phyloP scores from a whole-genome alignment of 64 coral and sea anemone species.

The Montipora sp. region DNA sequence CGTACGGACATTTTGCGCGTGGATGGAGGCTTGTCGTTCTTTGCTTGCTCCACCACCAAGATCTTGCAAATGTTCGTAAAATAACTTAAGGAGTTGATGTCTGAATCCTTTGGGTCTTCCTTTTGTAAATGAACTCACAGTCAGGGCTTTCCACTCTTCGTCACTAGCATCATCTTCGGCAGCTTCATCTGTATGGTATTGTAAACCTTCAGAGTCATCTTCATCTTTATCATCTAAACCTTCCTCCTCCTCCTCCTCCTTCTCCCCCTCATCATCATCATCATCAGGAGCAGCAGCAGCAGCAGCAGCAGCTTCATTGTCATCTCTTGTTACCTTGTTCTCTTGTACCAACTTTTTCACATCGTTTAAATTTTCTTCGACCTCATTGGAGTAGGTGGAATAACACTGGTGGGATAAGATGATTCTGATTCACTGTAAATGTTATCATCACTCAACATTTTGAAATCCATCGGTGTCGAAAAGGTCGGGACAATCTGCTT shows the following conservation, averaged over 20 bases:
- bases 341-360: background rate
- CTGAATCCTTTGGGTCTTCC: background rate
- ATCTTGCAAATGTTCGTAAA: background rate
- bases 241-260: background rate
- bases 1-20: conserved; percentile 3
- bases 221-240: background rate
- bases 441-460: background rate
- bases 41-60: background rate
- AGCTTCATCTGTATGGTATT: background rate
- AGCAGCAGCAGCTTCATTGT: background rate
- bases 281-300: background rate
- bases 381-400: background rate
- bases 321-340: background rate
- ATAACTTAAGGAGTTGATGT: background rate
- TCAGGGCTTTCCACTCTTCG: background rate
- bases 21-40: conserved; percentile 20
- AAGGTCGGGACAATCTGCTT: background rate
- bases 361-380: background rate
- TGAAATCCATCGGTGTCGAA: background rate
- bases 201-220: background rate
- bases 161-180: background rate
- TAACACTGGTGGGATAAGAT: background rate
- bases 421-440: background rate
- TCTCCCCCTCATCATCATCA: too few species aligned
- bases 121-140: background rate